Base-by-base conservation (phyloP, 2,888 invertebrate genomes). In the Lepeophtheirus nordmannii region DNA sequence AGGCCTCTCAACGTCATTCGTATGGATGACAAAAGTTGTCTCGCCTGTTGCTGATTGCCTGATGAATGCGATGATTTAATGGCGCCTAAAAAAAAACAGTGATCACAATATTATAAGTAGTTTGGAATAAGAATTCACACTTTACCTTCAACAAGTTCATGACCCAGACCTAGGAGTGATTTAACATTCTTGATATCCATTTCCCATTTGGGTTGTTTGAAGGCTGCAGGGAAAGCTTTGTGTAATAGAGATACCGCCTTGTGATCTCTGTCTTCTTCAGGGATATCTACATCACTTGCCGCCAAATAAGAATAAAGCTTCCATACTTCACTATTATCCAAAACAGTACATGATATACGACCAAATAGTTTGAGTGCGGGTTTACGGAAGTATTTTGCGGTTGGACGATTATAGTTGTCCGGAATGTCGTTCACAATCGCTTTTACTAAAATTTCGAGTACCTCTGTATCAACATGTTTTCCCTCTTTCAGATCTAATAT, bases 211-310 rank as follows among this genome's bases (percentile, higher is more conserved):
- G 82, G 80, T 74, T 84, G 82, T n/a, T 84, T 84, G 69, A 81
- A 82, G 93, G 96, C 74, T 96, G 97, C 75, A 81, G 93, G 68
- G 96, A 96, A 0, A 81, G 96, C 17, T 85, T 97, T 68, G 78
- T 94, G 57, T 96, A 93, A 0, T 85, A 87, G 71, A 78, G 96
- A 38, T 89, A 89, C 1, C 80, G 87, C 69, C 94, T 97, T 74
- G 89, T 93, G 72, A 87, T 92, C 74, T 92, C 92, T 0, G 78
- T 97, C 72, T 41, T 64, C 64, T 10, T 17, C 38, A 0, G 41
- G 30, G 20, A 22, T 2, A 22, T 68, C 67, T 17, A 62, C 39
- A 10, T 62, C 58, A 22, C 65, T 59, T 23, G 69, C 65, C 17
- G 70, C 67, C 59, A 78, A 71, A 56, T 84, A 80, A 0, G 89